Percentiles rank a stretch among this genome's conserved stretches.
Conservation (phyloP, 2,113 vertebrate species). For the Equus quagga region DNA sequence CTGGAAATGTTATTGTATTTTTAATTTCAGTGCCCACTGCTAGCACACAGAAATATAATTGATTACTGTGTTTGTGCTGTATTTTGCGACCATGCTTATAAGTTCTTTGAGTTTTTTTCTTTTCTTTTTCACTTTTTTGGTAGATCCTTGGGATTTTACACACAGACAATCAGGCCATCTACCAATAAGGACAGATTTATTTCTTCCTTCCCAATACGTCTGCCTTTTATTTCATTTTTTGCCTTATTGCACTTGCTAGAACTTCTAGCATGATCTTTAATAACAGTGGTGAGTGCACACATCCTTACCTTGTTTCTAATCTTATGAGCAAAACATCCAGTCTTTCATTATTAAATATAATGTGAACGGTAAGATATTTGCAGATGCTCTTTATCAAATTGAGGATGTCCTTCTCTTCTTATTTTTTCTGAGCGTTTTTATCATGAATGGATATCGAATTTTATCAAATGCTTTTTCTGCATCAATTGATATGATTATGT, state of each 20-base stretch:
- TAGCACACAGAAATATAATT: not conserved
- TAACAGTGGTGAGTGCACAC: not conserved
- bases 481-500: not conserved
- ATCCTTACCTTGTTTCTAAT: not conserved
- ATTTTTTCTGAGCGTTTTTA: not conserved
- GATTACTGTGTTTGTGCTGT: not conserved
- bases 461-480: not conserved
- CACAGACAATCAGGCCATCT: not conserved
- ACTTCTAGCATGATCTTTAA: not conserved
- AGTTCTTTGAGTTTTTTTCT: not conserved
- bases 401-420: not conserved
- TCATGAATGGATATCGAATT: not conserved
- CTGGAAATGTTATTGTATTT: not conserved
- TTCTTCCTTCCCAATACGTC: not conserved
- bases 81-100: not conserved
- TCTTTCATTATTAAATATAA: not conserved
- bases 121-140: not conserved
- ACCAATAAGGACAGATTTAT: not conserved
- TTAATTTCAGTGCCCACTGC: not conserved
- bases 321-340: not conserved
- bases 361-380: not conserved
- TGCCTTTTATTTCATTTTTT: not conserved
- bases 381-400: not conserved
- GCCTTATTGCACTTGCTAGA: not conserved
- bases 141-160: not conserved